These are phyloP conservation scores for Apis florea DNA, from an alignment of 1,140 invertebrate genomes.

Conservation along the genomic window DNA sequence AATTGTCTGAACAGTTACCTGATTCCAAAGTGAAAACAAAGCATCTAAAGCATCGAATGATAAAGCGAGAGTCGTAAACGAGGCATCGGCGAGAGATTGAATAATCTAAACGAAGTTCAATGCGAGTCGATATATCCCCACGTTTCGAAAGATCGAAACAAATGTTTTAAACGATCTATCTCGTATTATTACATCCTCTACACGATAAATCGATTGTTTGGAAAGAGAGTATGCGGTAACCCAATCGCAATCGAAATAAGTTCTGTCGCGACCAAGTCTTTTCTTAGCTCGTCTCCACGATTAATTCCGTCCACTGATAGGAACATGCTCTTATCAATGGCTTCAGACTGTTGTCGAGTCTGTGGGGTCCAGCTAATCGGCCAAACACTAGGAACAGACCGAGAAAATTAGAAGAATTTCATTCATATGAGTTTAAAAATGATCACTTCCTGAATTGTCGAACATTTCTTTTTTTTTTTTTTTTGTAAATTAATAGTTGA, in stretches of 20 bases:
- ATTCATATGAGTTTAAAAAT: not conserved
- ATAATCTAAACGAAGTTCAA: slow-evolving; percentile 27
- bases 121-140: slow-evolving; percentile 1
- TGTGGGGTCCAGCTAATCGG: slow-evolving; percentile 23
- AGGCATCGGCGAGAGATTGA: not conserved
- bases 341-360: not conserved
- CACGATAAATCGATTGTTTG: not conserved
- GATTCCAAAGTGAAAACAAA: not conserved
- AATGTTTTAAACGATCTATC: not conserved
- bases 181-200: not conserved
- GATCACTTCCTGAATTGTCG: not conserved
- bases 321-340: slow-evolving; percentile 11
- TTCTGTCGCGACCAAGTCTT: slow-evolving; percentile 11
- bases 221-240: not conserved
- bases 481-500: not conserved
- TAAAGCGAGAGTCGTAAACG: not conserved
- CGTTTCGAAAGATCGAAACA: not conserved
- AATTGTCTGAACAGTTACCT: slow-evolving; percentile 1
- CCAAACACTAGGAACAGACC: not conserved
- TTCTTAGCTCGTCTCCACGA: slow-evolving; percentile 31
- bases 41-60: not conserved
- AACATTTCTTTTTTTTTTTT: not conserved
- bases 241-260: slow-evolving; percentile 18
- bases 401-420: not conserved
- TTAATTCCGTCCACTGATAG: slow-evolving; percentile 47